Evolutionary conservation across 2,888 invertebrate genomes (phyloP).

Genomic region (Physocephala rufipes): DNA sequence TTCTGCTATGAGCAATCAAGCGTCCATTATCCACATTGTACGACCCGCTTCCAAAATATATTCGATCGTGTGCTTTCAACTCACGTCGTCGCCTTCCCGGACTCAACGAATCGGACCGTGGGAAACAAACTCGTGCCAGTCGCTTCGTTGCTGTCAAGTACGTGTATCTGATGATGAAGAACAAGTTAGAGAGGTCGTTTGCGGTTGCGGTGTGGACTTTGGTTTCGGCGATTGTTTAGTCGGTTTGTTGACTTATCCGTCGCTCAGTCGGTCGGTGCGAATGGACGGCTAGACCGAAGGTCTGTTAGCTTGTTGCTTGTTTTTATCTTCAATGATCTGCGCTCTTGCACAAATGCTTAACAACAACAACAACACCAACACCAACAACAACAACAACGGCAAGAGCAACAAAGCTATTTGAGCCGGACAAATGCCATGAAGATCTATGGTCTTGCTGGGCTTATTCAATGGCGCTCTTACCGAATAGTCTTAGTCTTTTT

Average conservation of each 20-base stretch:
- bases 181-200: conserved; percentile 51
- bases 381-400: conserved; percentile 20
- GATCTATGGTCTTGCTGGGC: not conserved
- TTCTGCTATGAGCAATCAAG: conserved; percentile 2
- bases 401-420: conserved; percentile 34
- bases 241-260: conserved; percentile 9
- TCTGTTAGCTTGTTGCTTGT: conserved; percentile 40
- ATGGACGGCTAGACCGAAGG: conserved; percentile 7
- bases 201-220: conserved; percentile 41
- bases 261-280: conserved; percentile 14
- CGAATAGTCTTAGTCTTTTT: conserved; percentile 6
- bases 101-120: conserved; percentile 62
- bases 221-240: not conserved
- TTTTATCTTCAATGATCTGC: conserved; percentile 35
- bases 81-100: conserved; percentile 43
- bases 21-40: conserved; percentile 9
- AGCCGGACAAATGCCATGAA: conserved; percentile 19
- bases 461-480: conserved; percentile 14
- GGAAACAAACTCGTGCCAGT: conserved; percentile 66
- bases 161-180: conserved; percentile 62
- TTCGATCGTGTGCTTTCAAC: conserved; percentile 58
- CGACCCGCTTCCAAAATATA: conserved; percentile 44
- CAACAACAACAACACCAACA: conserved; percentile 21
- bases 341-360: conserved; percentile 30
- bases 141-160: conserved; percentile 65